Conservation (phyloP, 2,888 invertebrate genomes). For the Villa cingulata region DNA sequence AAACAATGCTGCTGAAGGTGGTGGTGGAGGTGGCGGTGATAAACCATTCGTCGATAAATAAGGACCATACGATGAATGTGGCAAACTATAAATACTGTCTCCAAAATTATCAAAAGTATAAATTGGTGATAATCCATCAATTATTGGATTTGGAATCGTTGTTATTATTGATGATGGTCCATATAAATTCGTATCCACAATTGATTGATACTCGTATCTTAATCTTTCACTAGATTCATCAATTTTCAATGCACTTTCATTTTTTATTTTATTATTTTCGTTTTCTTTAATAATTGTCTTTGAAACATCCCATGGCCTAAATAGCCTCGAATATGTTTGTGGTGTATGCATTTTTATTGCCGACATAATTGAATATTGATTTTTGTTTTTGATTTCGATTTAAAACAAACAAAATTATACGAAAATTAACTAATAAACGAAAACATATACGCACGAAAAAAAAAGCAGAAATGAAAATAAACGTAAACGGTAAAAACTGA, state of each 20-base stretch:
- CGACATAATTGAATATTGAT: slow-evolving; percentile 20
- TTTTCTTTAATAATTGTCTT: slow-evolving; percentile 10
- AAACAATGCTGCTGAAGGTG: slow-evolving; percentile 11
- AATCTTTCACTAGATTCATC: neutral
- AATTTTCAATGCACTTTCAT: neutral
- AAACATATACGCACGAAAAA: neutral
- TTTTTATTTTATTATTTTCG: neutral
- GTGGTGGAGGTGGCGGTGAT: neutral
- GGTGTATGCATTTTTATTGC: slow-evolving; percentile 29
- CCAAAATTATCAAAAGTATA: neutral
- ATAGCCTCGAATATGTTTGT: slow-evolving; percentile 41
- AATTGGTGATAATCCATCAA: neutral
- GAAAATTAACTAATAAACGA: too few species aligned
- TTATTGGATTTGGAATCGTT: neutral
- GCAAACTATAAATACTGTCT: neutral
- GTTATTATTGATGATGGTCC: neutral
- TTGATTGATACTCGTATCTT: neutral
- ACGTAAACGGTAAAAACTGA: too few species aligned
- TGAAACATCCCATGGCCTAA: slow-evolving; percentile 45
- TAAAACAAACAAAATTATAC: neutral
- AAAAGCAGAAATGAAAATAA: slow-evolving; percentile 1
- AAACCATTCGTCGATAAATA: neutral
- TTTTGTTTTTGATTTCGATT: neutral
- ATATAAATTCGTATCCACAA: neutral
- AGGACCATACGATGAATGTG: neutral